Conservation (phyloP, 2,113 vertebrate species). For the Pogona vitticeps region DNA sequence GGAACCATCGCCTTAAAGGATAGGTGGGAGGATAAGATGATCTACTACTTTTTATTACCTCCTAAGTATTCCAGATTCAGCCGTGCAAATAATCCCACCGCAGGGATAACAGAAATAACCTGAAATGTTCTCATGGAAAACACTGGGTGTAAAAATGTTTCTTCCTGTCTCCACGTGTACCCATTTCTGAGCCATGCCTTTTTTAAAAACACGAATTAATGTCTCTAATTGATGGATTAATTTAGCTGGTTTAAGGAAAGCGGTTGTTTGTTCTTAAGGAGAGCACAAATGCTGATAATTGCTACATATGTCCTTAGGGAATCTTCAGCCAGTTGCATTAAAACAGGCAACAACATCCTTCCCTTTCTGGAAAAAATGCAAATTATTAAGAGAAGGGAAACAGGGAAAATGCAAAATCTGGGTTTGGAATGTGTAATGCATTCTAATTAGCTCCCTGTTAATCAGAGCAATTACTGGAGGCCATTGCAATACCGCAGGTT, state of each 20-base stretch:
- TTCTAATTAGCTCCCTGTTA: slow-evolving; percentile 65
- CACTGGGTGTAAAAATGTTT: not conserved
- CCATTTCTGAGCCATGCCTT: slow-evolving; percentile 35
- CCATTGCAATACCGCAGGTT: slow-evolving; percentile 39
- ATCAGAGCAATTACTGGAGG: slow-evolving; percentile 63
- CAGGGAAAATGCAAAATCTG: slow-evolving; percentile 38
- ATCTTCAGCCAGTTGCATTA: slow-evolving; percentile 7
- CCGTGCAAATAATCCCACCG: not conserved
- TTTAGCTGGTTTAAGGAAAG: slow-evolving; percentile 33
- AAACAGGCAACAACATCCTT: slow-evolving; percentile 49
- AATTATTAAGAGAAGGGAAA: slow-evolving; percentile 48
- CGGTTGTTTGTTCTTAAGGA: slow-evolving; percentile 22
- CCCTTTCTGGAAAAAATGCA: slow-evolving; percentile 45
- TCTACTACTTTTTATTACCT: not conserved
- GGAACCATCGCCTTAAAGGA: too few species aligned
- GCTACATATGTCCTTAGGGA: slow-evolving; percentile 42
- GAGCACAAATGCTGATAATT: not conserved
- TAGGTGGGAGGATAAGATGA: not conserved
- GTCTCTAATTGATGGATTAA: not conserved
- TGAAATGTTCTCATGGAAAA: not conserved
- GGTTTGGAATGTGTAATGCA: slow-evolving; percentile 60
- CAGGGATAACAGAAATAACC: not conserved
- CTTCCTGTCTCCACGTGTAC: not conserved
- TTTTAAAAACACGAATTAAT: slow-evolving; percentile 45
- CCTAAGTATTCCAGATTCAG: too few species aligned